Base-by-base conservation (phyloP, 1,140 invertebrate genomes). In the Atta texana region DNA sequence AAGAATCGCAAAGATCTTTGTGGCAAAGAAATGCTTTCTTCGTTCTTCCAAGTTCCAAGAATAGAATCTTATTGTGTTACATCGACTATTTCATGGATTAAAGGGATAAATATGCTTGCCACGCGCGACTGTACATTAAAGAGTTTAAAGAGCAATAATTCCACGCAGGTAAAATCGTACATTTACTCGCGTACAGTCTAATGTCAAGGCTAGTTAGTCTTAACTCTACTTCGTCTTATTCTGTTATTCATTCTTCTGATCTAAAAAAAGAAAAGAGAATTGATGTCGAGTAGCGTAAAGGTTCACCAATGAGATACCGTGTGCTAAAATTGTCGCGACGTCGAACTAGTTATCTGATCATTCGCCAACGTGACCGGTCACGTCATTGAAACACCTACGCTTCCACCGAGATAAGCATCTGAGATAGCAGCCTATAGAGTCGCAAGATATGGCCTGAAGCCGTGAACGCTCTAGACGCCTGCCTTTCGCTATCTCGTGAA, bases 301-400 rank as follows among this genome's bases (percentile, higher is more conserved):
- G 55, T 85, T 84, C 57, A 74, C 72, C 77, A 90, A 91, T 87
- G 89, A 90, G 44, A 71, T 24, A 80, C 66, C 81, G 31, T n/a
- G 59, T 51, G 80, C 31, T 64, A n/a, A 91, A 91, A 91, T 77
- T 91, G 91, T 92, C 92, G 84, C 88, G 75, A 55, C 89, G 72
- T 72, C 69, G 53, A 49, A 61, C 12, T 16, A 55, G 86, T 75
- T 92, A 92, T 91, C 92, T 88, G 92, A 93, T 93, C 87, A 85
- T 92, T 88, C 82, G 84, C 72, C 90, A 82, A 91, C 90, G 89
- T 92, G 91, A 92, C 87, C 87, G 86, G 87, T 93, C 80, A 82
- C 86, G 80, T 91, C 92, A 93, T 93, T 93, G 91, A 92, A 90
- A 91, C 89, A 90, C 91, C 88, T 78, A 89, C 89, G 85, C 88